These are phyloP conservation scores for Ruditapes philippinarum DNA, from an alignment of 1,140 invertebrate species.

Conservation along the genomic window DNA sequence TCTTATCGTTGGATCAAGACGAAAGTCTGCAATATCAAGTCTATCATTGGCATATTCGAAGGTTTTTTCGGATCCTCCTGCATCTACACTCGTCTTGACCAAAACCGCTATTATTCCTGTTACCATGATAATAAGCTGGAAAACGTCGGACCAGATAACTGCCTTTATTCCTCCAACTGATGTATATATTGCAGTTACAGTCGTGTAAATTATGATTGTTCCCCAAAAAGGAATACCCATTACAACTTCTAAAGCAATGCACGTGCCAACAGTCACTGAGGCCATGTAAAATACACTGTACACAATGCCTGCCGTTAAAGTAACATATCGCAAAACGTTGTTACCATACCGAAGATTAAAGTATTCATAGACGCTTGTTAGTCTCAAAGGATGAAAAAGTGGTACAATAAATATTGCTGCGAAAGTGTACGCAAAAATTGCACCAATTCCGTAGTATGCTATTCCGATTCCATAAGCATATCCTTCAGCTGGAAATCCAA, in stretches of 20 bases:
- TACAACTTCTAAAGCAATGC: constrained; percentile 10
- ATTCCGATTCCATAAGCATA: constrained; percentile 87
- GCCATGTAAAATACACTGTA: constrained; percentile 40
- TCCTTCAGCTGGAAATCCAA: constrained; percentile 95
- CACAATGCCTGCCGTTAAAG: neutral
- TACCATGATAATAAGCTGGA: constrained; percentile 35
- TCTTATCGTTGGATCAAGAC: constrained; percentile 30
- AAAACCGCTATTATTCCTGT: constrained; percentile 35
- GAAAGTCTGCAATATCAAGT: constrained; percentile 10
- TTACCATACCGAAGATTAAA: neutral
- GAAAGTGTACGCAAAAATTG: constrained; percentile 73
- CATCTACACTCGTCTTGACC: neutral
- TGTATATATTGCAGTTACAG: constrained; percentile 9
- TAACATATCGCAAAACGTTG: neutral
- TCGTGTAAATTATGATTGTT: neutral
- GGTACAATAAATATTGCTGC: constrained; percentile 79
- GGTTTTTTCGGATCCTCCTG: neutral
- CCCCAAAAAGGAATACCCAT: constrained; percentile 2
- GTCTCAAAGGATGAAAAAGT: constrained; percentile 79
- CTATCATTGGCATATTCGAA: neutral
- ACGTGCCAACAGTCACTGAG: neutral
- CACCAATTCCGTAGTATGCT: constrained; percentile 73
- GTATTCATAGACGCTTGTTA: constrained; percentile 83
- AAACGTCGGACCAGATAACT: constrained; percentile 52
- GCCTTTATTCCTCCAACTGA: constrained; percentile 38